Conservation (phyloP, 2,797 vertebrate genomes). For the Aplochiton taeniatus region DNA sequence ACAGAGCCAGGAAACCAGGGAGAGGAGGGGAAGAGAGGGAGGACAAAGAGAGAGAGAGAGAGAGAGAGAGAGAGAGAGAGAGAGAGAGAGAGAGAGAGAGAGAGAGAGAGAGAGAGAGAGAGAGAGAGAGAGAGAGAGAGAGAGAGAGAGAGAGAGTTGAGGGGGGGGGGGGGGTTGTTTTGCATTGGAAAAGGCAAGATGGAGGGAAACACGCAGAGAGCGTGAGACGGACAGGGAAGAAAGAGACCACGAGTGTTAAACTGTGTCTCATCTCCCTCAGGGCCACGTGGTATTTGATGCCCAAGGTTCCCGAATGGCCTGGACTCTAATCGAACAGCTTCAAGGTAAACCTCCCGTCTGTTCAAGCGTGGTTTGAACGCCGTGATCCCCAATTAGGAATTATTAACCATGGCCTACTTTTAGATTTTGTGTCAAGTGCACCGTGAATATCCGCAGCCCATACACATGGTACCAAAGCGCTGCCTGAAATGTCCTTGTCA, state of each 20-base stretch:
- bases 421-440: no score
- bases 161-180: background rate
- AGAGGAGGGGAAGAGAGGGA: background rate
- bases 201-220: background rate
- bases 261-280: conserved; percentile 58
- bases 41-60: background rate
- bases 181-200: no score
- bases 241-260: background rate
- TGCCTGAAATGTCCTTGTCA: no score
- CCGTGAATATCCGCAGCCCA: no score
- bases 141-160: background rate
- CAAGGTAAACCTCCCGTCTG: conserved; percentile 74
- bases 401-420: no score
- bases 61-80: background rate
- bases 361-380: no score
- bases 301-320: conserved; percentile 94
- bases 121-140: background rate
- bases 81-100: background rate
- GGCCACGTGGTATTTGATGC: conserved; percentile 94
- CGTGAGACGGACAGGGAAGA: background rate
- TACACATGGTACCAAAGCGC: no score
- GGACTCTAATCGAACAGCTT: conserved; percentile 92
- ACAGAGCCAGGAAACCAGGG: background rate
- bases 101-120: background rate
- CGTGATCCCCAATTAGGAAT: no score